Percentiles rank a stretch among this genome's conserved stretches.
Evolutionary conservation across 2,888 invertebrate species (phyloP).

Genomic region (Quadriops clusia): DNA sequence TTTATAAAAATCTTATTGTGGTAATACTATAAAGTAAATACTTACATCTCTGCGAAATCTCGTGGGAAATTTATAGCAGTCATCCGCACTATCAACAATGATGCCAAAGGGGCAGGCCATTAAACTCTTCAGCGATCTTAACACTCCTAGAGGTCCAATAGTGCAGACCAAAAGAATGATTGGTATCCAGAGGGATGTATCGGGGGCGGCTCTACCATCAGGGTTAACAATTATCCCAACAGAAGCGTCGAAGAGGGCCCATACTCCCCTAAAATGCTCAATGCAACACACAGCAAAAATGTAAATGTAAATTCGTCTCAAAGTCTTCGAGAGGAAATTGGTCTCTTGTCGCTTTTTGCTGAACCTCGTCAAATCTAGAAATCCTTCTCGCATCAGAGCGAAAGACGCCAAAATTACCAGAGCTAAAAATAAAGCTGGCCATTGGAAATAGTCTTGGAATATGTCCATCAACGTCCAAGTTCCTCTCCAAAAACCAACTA

Average conservation of each 20-base stretch:
- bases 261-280: conserved; percentile 44
- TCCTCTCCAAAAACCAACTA: conserved; percentile 44
- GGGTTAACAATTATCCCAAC: too few species aligned
- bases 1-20: too few species aligned
- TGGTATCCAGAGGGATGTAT: too few species aligned
- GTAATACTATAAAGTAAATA: too few species aligned
- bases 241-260: conserved; percentile 34
- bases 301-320: conserved; percentile 35
- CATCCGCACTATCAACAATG: conserved; percentile 43
- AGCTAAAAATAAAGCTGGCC: conserved; percentile 41
- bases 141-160: conserved; percentile 20
- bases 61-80: conserved; percentile 48
- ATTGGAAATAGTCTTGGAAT: conserved; percentile 39
- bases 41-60: conserved; percentile 40
- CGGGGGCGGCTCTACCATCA: too few species aligned
- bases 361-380: conserved; percentile 24
- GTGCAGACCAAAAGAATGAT: too few species aligned
- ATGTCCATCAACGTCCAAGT: conserved; percentile 42
- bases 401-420: conserved; percentile 44
- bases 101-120: conserved; percentile 47
- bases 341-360: conserved; percentile 10
- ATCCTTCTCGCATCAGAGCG: conserved; percentile 40
- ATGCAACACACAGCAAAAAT: conserved; percentile 40
- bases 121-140: conserved; percentile 42
- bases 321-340: conserved; percentile 6